Conservation (phyloP, 2,888 invertebrate genomes). For the Spicauda simplicius region DNA sequence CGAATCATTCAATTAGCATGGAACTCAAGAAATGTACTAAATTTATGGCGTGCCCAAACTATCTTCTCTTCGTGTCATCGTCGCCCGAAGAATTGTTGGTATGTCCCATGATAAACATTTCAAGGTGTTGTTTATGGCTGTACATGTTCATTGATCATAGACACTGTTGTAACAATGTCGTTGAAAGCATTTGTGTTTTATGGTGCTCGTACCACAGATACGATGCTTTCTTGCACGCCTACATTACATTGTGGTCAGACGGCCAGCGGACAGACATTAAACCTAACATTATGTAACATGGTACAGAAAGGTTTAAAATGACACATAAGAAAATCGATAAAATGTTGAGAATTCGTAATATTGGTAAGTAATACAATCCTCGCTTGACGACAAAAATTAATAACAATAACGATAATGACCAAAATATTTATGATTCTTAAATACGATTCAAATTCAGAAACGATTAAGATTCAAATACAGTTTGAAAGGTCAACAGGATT, state of each 20-base stretch:
- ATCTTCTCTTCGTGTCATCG: slow-evolving; percentile 25
- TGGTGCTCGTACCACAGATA: slow-evolving; percentile 29
- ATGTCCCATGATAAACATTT: slow-evolving; percentile 33
- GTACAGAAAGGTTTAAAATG: slow-evolving; percentile 7
- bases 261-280: slow-evolving; percentile 20
- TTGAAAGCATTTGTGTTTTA: slow-evolving; percentile 33
- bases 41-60: slow-evolving; percentile 26
- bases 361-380: no score
- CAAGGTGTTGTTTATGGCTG: slow-evolving; percentile 32
- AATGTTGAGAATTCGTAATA: no score
- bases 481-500: slow-evolving; percentile 12
- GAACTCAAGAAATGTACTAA: slow-evolving; percentile 30
- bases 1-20: slow-evolving; percentile 31
- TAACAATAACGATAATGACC: no score
- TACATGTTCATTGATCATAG: slow-evolving; percentile 36
- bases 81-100: slow-evolving; percentile 27
- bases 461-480: neutral
- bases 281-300: slow-evolving; percentile 17
- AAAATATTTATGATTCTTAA: no score
- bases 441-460: neutral
- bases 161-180: slow-evolving; percentile 34
- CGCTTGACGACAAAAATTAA: no score
- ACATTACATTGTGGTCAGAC: slow-evolving; percentile 30
- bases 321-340: neutral
- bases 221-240: slow-evolving; percentile 27